phyloP scores from a whole-genome alignment of 2,888 invertebrate genomes.

The Masnerella sp. region DNA sequence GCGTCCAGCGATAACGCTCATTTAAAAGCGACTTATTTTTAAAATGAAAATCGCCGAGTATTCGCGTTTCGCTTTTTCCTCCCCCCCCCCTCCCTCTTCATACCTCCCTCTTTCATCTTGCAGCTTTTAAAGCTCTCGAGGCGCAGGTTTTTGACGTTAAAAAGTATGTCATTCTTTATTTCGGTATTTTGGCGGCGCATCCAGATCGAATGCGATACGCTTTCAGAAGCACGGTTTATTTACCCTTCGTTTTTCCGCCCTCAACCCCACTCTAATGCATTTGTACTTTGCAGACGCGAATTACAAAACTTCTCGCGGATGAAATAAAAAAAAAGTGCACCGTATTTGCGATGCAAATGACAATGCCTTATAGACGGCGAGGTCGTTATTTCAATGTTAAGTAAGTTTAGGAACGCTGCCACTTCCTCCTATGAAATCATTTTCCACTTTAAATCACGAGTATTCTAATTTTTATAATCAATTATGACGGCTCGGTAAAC shows the following conservation, averaged over 20 bases:
- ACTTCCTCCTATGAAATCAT: conserved; percentile 39
- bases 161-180: conserved; percentile 34
- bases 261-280: not conserved
- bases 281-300: not conserved
- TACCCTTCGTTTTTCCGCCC: conserved; percentile 1
- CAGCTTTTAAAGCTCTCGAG: conserved; percentile 12
- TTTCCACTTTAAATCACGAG: no score
- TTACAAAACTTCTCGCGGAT: conserved; percentile 2
- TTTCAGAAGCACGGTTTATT: conserved; percentile 16
- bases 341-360: conserved; percentile 33
- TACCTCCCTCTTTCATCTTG: not conserved
- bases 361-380: conserved; percentile 39
- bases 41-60: conserved; percentile 9
- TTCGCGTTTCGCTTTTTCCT: not conserved
- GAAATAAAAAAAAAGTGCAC: conserved; percentile 5
- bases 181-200: conserved; percentile 15
- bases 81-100: not conserved
- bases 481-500: no score
- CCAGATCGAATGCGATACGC: conserved; percentile 5
- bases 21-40: conserved; percentile 32
- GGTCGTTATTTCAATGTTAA: conserved; percentile 52
- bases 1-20: conserved; percentile 10
- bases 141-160: conserved; percentile 9
- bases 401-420: conserved; percentile 45
- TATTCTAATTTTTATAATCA: no score